These are phyloP conservation scores for Osedax frankpressi DNA, from an alignment of 2,888 invertebrate species.

Conservation along the genomic window DNA sequence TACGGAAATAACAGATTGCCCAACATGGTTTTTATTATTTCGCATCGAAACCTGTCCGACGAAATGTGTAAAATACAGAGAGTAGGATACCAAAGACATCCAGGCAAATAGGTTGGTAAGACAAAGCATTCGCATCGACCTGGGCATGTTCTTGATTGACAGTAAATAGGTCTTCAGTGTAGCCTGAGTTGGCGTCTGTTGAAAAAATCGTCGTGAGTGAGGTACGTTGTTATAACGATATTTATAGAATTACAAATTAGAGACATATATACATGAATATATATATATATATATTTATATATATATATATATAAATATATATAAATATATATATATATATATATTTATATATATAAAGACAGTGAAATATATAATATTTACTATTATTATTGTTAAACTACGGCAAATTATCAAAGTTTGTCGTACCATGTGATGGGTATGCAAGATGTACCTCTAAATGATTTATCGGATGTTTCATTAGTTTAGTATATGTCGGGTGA, in stretches of 20 bases:
- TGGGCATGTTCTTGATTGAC: conserved; percentile 83
- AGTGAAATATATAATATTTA: no score
- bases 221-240: no score
- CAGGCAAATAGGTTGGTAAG: conserved; percentile 88
- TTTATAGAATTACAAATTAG: no score
- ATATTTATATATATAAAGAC: neutral
- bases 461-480: no score
- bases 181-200: neutral
- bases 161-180: conserved; percentile 63
- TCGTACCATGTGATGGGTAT: no score
- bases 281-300: neutral
- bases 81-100: conserved; percentile 95
- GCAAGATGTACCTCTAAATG: no score
- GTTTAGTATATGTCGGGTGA: no score
- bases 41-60: conserved; percentile 67
- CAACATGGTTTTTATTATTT: conserved; percentile 66
- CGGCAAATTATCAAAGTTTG: no score
- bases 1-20: conserved; percentile 47
- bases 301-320: neutral
- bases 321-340: neutral
- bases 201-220: neutral
- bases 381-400: no score
- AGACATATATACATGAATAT: neutral
- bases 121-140: conserved; percentile 69
- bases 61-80: conserved; percentile 88